Evolutionary conservation across 1,140 invertebrate genomes (phyloP).

Genomic region (Halesus radiatus): DNA sequence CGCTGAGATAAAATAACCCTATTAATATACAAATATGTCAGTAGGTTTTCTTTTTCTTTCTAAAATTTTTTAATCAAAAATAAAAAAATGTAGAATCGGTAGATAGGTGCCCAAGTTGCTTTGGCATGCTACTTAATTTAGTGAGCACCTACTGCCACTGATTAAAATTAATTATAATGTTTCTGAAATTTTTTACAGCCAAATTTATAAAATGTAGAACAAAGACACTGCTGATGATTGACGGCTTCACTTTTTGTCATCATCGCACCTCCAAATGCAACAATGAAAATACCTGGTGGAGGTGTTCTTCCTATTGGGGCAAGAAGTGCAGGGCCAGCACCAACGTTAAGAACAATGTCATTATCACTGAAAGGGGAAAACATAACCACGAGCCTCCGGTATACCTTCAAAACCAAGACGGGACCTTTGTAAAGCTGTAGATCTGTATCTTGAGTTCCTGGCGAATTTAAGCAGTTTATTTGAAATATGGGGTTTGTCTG

Average conservation of each 20-base stretch:
- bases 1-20: no score
- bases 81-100: no score
- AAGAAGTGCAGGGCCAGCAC: neutral
- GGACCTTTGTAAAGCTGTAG: conserved; percentile 11
- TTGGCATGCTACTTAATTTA: no score
- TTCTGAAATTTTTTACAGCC: neutral
- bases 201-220: conserved; percentile 13
- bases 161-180: no score
- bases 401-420: conserved; percentile 1
- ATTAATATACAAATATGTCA: no score
- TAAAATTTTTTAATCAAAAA: no score
- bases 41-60: no score
- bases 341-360: neutral
- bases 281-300: neutral
- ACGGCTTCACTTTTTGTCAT: conserved; percentile 9
- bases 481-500: no score
- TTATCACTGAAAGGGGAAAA: neutral
- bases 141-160: no score
- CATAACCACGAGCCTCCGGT: conserved; percentile 13
- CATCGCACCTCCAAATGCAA: neutral
- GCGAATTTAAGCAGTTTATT: no score
- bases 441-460: neutral
- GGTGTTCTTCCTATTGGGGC: conserved; percentile 26
- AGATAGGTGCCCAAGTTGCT: no score
- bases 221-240: conserved; percentile 32